phyloP scores from a whole-genome alignment of 2,888 invertebrate genomes.

The Eledone cirrhosa region DNA sequence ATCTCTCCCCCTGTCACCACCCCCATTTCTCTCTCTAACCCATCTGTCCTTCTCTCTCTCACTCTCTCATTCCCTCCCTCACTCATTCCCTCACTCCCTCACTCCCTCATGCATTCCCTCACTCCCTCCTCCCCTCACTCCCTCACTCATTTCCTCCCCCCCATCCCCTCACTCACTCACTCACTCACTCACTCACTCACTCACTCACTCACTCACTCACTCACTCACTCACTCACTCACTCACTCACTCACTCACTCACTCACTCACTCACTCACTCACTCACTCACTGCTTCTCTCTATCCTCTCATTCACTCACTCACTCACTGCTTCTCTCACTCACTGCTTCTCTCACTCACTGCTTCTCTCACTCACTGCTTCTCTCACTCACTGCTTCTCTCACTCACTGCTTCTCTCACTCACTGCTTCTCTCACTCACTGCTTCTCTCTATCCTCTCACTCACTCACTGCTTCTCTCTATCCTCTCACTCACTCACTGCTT shows the following conservation, averaged over 20 bases:
- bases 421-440: no score
- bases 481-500: no score
- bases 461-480: no score
- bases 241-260: slow-evolving; percentile 22
- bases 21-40: background rate
- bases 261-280: background rate
- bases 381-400: no score
- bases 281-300: background rate
- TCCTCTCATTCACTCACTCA: background rate
- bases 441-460: no score
- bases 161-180: background rate
- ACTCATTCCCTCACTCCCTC: background rate
- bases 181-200: background rate
- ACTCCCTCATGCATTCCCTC: background rate
- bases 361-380: slow-evolving; percentile 23
- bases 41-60: slow-evolving; percentile 22
- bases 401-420: no score
- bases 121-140: background rate
- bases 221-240: slow-evolving; percentile 19
- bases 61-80: background rate
- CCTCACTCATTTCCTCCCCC: background rate
- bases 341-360: background rate
- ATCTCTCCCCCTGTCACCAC: background rate
- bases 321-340: background rate
- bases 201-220: background rate